Evolutionary conservation across 2,113 vertebrate genomes (phyloP).

Genomic region (Vireo altiloquus): DNA sequence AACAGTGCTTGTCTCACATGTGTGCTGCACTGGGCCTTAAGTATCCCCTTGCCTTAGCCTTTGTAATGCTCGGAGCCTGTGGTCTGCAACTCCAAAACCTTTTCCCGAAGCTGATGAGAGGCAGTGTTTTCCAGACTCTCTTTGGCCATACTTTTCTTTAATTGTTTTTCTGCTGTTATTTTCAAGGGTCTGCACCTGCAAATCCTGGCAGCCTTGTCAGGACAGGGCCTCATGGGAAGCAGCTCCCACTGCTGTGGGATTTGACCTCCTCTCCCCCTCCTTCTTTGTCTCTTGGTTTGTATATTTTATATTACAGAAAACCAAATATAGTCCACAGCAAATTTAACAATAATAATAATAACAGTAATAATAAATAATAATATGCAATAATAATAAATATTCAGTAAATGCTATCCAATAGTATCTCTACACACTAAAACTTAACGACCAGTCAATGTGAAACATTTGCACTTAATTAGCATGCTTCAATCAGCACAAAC

Average conservation of each 20-base stretch:
- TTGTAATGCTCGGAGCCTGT: not conserved
- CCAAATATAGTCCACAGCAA: not conserved
- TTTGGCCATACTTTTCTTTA: conserved; percentile 21
- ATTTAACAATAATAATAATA: not conserved
- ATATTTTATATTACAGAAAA: not conserved
- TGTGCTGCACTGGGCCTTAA: not conserved
- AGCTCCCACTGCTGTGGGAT: not conserved
- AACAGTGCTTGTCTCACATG: not conserved
- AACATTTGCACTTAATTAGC: not conserved
- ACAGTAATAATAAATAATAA: not conserved
- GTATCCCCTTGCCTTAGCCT: not conserved
- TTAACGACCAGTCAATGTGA: not conserved
- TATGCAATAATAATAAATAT: not conserved
- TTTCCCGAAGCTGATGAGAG: conserved; percentile 3
- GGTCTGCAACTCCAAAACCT: not conserved
- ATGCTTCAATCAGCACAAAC: not conserved
- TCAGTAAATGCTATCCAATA: not conserved
- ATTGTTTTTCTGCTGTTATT: conserved; percentile 47
- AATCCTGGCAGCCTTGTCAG: not conserved
- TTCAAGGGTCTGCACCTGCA: conserved; percentile 50
- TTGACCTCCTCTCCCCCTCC: not conserved
- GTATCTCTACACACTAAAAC: not conserved
- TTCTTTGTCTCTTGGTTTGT: conserved; percentile 2
- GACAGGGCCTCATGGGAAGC: not conserved
- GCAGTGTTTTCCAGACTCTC: conserved; percentile 33